Conservation (phyloP, 2,888 invertebrate genomes). For the Drosophila meridionalis region DNA sequence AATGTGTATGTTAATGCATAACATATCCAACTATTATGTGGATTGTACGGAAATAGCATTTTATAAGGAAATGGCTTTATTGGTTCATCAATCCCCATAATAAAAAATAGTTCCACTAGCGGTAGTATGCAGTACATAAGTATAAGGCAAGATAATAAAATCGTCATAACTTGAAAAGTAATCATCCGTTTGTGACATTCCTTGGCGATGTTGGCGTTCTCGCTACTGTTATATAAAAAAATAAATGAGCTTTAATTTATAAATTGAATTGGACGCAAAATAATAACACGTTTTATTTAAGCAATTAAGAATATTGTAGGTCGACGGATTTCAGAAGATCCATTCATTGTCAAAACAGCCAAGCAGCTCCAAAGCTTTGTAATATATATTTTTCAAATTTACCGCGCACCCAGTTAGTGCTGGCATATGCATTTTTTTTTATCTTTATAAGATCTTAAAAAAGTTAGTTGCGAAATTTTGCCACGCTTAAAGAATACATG, state of each 20-base stretch:
- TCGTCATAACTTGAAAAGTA: slow-evolving; percentile 81
- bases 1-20: slow-evolving; percentile 83
- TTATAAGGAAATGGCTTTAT: slow-evolving; percentile 84
- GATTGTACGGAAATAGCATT: slow-evolving; percentile 84
- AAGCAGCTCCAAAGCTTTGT: too few species aligned
- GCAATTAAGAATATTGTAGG: too few species aligned
- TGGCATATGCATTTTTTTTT: too few species aligned
- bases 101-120: slow-evolving; percentile 73
- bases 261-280: too few species aligned
- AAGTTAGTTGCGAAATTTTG: too few species aligned
- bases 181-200: slow-evolving; percentile 77
- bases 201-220: slow-evolving; percentile 62
- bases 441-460: too few species aligned
- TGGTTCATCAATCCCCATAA: slow-evolving; percentile 32
- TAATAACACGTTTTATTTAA: too few species aligned
- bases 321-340: too few species aligned
- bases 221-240: neutral
- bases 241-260: neutral
- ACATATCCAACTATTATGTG: slow-evolving; percentile 68
- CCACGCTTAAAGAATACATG: too few species aligned
- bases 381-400: too few species aligned
- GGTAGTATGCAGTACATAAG: slow-evolving; percentile 83
- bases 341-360: too few species aligned
- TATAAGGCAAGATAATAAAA: slow-evolving; percentile 80
- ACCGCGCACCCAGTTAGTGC: too few species aligned